Base-by-base conservation (phyloP, 1,140 invertebrate species). In the Anadara kagoshimensis region DNA sequence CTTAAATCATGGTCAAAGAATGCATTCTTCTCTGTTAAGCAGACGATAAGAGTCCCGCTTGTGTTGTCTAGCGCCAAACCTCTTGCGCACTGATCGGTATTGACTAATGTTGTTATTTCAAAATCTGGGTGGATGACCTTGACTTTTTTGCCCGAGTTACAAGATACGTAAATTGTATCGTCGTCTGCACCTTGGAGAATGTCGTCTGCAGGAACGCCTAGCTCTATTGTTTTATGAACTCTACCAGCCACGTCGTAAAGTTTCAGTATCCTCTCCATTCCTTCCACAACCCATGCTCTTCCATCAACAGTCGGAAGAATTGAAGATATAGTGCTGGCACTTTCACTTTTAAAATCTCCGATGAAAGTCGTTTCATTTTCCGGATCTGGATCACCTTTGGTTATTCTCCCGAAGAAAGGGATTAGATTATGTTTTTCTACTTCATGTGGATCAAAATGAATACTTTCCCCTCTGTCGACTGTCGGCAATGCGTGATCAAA, bases 11-110 rank as follows among this genome's bases (percentile, higher is more conserved):
- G 68, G 22, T 75, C 73, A 47, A 70, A 75, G 36, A 75, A 75
- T 5, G 73, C 73, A 61, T 75, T 75, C 56, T 75, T 75, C 62
- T 75, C 73, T 18, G 73, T 75, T 41, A 70, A 26, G 44, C 73
- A 75, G 18, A 58, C 61, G 26, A 61, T 65, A 26, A 70, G 44
- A 1, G 56, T 51, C 20, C 36, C 45, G 20, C 53, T 45, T 12
- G 61, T 54, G 11, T 56, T 24, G 29, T 70, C 73, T n/a, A 66
- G 10, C 5, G 68, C 56, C n/a, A 75, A 41, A 20, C 73, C 73
- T 36, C 73, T 61, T 10, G 67, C 41, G 49, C 73, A 75, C 18
- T 51, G 24, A 4, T 68, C 66, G 0, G 63, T 70, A 11, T 44
- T 63, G 1, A 75, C 22, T 20, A 69, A 29, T 12, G 62, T 22